These are phyloP conservation scores for Emydocephalus ijimae DNA, from an alignment of 2,113 vertebrate genomes.

Conservation along the genomic window DNA sequence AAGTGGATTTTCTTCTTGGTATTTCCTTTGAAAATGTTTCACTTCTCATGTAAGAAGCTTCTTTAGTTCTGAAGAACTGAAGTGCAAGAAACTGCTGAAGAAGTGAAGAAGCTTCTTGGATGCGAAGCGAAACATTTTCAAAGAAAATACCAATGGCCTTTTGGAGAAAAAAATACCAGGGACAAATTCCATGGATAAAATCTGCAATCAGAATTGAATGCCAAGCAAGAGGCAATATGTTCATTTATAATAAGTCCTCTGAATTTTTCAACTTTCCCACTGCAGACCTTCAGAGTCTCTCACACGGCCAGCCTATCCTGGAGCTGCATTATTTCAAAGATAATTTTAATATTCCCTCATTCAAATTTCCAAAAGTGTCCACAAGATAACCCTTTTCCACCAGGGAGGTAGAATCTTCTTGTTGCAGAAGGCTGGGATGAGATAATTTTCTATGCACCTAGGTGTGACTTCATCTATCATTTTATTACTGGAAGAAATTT, in stretches of 20 bases:
- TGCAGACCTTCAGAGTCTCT: not conserved
- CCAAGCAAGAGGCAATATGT: not conserved
- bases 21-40: not conserved
- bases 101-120: not conserved
- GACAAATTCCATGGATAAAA: not conserved
- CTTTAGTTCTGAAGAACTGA: not conserved
- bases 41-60: not conserved
- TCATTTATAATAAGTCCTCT: not conserved
- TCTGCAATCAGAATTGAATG: not conserved
- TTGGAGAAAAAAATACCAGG: not conserved
- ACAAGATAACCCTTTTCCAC: not conserved
- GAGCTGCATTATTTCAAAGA: not conserved
- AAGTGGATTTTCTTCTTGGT: not conserved
- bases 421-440: not conserved
- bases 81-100: not conserved
- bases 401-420: not conserved
- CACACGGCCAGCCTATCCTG: too few relatives aligned
- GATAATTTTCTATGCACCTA: not conserved
- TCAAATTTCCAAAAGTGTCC: not conserved
- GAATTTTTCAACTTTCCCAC: not conserved
- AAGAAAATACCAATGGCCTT: not conserved
- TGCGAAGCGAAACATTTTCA: not conserved
- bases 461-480: not conserved
- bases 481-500: not conserved
- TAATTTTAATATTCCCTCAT: not conserved